Evolutionary conservation across 2,888 invertebrate species (phyloP).

Genomic region (Acanthococcus lagerstroemiae): DNA sequence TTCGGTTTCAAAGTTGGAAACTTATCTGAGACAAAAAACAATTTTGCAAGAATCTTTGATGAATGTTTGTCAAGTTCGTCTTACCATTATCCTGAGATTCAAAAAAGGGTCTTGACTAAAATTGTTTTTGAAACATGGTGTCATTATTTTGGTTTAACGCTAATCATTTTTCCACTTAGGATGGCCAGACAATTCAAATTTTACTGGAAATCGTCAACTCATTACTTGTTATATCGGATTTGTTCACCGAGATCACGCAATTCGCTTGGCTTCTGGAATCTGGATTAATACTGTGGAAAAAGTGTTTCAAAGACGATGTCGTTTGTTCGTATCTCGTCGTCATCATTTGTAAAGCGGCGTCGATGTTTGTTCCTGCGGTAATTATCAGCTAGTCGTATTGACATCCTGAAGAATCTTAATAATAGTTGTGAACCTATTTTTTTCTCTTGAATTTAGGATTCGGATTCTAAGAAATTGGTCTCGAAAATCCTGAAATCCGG

Average conservation of each 20-base stretch:
- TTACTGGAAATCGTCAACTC: constrained; percentile 50
- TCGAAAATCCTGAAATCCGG: constrained; percentile 45
- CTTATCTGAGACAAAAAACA: no score
- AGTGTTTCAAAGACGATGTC: constrained; percentile 61
- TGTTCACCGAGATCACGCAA: constrained; percentile 63
- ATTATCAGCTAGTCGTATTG: background rate
- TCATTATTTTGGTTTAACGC: background rate
- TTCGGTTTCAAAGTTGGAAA: no score
- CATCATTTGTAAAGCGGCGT: constrained; percentile 57
- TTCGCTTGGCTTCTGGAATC: constrained; percentile 69
- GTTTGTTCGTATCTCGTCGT: constrained; percentile 59
- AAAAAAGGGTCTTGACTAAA: constrained; percentile 1
- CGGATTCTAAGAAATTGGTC: constrained; percentile 10
- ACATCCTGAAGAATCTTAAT: background rate
- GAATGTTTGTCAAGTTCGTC: no score
- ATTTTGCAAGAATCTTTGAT: no score
- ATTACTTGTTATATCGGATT: constrained; percentile 61
- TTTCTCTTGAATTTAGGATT: constrained; percentile 5
- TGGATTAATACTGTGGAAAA: constrained; percentile 54
- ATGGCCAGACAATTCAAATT: constrained; percentile 9
- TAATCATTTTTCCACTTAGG: constrained; percentile 3
- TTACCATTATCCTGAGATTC: no score
- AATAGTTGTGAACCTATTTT: background rate
- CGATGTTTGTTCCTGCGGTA: constrained; percentile 42
- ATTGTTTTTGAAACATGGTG: background rate